A percentile compares a stretch with the other conserved stretches of the same genome.
These are phyloP conservation scores for Pseudobourletiella spinata DNA, from an alignment of 1,140 invertebrate genomes.

Conservation along the genomic window DNA sequence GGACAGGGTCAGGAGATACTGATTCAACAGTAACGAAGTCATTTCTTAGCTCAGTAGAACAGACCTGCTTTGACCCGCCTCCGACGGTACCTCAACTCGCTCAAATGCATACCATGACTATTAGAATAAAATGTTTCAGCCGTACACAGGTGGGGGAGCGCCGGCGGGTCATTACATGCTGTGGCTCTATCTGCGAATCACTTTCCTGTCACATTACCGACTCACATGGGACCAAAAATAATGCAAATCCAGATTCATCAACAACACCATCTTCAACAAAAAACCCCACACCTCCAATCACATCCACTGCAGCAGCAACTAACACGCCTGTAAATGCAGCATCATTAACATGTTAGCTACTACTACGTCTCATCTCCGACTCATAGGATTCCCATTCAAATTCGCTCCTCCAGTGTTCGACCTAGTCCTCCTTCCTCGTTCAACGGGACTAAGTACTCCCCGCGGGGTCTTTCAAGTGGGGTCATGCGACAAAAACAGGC, in stretches of 20 bases:
- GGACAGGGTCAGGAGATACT: slow-evolving; percentile 12
- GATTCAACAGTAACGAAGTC: slow-evolving; percentile 10
- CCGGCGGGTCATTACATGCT: too few species aligned
- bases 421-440: slow-evolving; percentile 27
- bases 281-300: neutral
- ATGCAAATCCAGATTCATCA: slow-evolving; percentile 28
- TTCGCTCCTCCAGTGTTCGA: slow-evolving; percentile 10
- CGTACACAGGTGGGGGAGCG: too few species aligned
- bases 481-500: neutral
- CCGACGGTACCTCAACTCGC: slow-evolving; percentile 28
- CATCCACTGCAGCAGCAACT: slow-evolving; percentile 8
- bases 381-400: neutral
- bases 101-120: slow-evolving; percentile 35
- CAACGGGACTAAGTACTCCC: slow-evolving; percentile 23
- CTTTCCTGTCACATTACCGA: slow-evolving; percentile 21
- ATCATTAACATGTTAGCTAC: slow-evolving; percentile 12
- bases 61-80: slow-evolving; percentile 25
- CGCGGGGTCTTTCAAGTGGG: neutral
- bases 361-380: slow-evolving; percentile 3
- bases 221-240: slow-evolving; percentile 16
- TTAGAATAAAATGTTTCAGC: slow-evolving; percentile 33
- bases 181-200: slow-evolving; percentile 22
- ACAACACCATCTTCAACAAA: slow-evolving; percentile 16
- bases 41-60: slow-evolving; percentile 17
- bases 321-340: slow-evolving; percentile 7